phyloP scores from a whole-genome alignment of 2,113 vertebrate species.

The Cyprinodon tularosa region DNA sequence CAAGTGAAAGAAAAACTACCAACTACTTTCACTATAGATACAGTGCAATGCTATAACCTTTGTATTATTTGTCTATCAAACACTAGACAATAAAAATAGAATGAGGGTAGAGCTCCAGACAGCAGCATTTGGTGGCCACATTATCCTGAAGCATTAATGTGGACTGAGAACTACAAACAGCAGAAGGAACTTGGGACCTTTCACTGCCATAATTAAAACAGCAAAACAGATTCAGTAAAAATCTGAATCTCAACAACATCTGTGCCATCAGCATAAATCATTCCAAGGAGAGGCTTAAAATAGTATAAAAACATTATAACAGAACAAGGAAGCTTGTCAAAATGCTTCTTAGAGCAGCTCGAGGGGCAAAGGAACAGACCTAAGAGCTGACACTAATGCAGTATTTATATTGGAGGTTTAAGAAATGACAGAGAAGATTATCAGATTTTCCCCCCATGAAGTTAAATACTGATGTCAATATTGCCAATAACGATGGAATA shows the following conservation, averaged over 20 bases:
- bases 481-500: too few species aligned
- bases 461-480: not conserved
- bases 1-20: not conserved
- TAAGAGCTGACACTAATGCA: slow-evolving; percentile 63
- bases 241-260: slow-evolving; percentile 83
- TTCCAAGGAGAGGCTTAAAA: slow-evolving; percentile 78
- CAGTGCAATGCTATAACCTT: not conserved
- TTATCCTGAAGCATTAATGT: slow-evolving; percentile 73
- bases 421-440: slow-evolving; percentile 35
- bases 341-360: slow-evolving; percentile 57
- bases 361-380: slow-evolving; percentile 68
- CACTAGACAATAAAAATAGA: slow-evolving; percentile 9
- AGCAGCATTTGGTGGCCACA: slow-evolving; percentile 62
- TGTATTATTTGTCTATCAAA: not conserved
- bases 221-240: slow-evolving; percentile 83
- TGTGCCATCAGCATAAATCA: slow-evolving; percentile 83
- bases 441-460: slow-evolving; percentile 26
- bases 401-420: slow-evolving; percentile 44
- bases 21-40: not conserved
- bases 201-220: slow-evolving; percentile 84
- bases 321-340: slow-evolving; percentile 76
- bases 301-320: slow-evolving; percentile 76
- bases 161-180: slow-evolving; percentile 75
- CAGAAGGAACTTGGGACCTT: slow-evolving; percentile 74
- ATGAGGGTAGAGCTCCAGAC: slow-evolving; percentile 47